phyloP scores from a whole-genome alignment of 2,113 vertebrate genomes.

The Oncorhynchus masou region DNA sequence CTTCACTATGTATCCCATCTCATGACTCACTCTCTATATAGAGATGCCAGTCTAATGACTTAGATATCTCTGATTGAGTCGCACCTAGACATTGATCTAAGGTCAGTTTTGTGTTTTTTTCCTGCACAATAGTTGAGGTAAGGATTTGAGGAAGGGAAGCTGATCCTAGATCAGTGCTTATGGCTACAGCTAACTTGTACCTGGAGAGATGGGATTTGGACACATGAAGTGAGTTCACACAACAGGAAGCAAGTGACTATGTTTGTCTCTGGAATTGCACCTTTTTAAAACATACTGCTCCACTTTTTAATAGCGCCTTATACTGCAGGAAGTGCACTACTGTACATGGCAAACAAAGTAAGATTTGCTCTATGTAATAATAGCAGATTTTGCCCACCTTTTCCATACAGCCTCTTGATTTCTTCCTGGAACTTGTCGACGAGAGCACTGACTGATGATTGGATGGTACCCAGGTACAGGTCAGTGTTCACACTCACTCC shows the following conservation, averaged over 20 bases:
- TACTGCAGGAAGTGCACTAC: too few species aligned
- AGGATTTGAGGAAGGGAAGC: too few species aligned
- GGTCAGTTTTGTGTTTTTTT: too few species aligned
- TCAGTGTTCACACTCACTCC: slow-evolving; percentile 70
- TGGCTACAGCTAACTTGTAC: too few species aligned
- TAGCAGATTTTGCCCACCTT: slow-evolving; percentile 56
- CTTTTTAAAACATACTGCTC: too few species aligned
- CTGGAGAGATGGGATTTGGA: slow-evolving; percentile 1
- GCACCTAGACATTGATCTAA: too few species aligned
- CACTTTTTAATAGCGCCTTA: too few species aligned
- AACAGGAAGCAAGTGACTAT: background rate
- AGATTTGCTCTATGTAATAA: background rate
- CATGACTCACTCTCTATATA: slow-evolving; percentile 34
- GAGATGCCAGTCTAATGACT: slow-evolving; percentile 33
- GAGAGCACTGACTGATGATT: slow-evolving; percentile 66
- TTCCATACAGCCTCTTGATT: slow-evolving; percentile 68
- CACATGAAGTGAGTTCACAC: slow-evolving; percentile 8
- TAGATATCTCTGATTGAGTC: slow-evolving; percentile 3
- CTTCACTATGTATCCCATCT: background rate
- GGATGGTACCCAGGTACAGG: slow-evolving; percentile 68
- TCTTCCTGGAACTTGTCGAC: slow-evolving; percentile 70
- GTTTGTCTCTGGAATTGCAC: too few species aligned
- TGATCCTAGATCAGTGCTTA: too few species aligned
- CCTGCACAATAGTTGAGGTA: too few species aligned
- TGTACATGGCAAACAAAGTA: too few species aligned